These are phyloP conservation scores for Heterocephalus glaber DNA, from an alignment of 2,113 vertebrate genomes.

Conservation along the genomic window DNA sequence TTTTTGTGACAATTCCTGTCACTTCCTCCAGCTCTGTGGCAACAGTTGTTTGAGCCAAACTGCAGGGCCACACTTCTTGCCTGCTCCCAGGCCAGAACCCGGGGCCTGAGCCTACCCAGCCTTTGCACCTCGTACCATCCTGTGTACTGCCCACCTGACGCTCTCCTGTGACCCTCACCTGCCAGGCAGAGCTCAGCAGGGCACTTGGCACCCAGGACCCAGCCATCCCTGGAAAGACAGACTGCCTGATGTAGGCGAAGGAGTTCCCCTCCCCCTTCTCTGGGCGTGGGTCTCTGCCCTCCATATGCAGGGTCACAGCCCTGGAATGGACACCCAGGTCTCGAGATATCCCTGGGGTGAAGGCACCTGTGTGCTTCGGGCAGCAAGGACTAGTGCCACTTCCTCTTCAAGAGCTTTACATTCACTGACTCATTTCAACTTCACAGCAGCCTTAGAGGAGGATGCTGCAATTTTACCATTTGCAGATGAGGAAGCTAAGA, in stretches of 20 bases:
- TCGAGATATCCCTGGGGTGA: rapidly evolving
- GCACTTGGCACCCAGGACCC: not conserved
- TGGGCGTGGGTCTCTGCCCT: not conserved
- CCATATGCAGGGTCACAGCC: not conserved
- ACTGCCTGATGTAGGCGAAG: not conserved
- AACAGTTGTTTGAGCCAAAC: not conserved
- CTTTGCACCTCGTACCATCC: not conserved
- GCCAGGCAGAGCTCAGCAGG: not conserved
- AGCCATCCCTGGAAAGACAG: not conserved
- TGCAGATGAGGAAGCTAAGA: not conserved
- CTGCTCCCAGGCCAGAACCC: not conserved
- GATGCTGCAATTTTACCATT: not conserved
- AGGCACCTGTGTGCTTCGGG: rapidly evolving
- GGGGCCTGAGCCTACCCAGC: not conserved
- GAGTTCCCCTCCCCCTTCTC: not conserved
- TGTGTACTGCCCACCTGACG: not conserved
- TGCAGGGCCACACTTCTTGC: not conserved
- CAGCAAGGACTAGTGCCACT: not conserved
- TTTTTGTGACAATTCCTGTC: not conserved
- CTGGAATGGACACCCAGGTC: rapidly evolving
- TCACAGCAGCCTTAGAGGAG: not conserved
- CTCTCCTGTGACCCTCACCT: not conserved
- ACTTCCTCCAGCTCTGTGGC: not conserved
- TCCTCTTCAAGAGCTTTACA: not conserved
- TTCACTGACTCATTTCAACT: not conserved